These are phyloP conservation scores for Bufo bufo DNA, from an alignment of 2,113 vertebrate genomes.

Conservation along the genomic window DNA sequence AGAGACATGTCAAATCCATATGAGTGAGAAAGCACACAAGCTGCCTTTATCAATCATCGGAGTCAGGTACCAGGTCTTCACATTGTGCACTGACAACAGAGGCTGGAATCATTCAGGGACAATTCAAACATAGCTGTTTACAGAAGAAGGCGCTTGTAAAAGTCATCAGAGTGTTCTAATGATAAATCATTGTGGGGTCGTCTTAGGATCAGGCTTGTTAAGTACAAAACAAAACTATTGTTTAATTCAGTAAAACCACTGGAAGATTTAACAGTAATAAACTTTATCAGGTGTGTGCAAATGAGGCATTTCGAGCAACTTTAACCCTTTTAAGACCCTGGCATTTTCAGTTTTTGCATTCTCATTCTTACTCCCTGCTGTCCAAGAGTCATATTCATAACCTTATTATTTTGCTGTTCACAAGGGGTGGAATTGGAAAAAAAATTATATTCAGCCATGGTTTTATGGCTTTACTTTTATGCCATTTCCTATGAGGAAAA, in stretches of 20 bases:
- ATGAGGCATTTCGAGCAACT: not conserved
- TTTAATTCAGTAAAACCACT: not conserved
- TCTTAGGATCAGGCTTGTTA: not conserved
- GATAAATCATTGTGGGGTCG: not conserved
- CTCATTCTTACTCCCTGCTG: too few species aligned
- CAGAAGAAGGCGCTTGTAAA: conserved; percentile 16
- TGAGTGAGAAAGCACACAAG: not conserved
- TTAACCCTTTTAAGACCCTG: too few species aligned
- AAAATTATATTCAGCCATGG: too few species aligned
- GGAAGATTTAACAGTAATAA: not conserved
- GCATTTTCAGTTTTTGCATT: too few species aligned
- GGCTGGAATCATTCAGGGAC: not conserved
- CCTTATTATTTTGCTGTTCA: too few species aligned
- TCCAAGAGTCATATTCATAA: too few species aligned
- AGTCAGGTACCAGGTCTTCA: not conserved
- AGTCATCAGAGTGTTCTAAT: not conserved
- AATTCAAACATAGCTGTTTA: not conserved
- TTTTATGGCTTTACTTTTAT: too few species aligned
- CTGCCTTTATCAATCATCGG: not conserved
- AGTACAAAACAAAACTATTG: not conserved
- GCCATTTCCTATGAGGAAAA: too few species aligned
- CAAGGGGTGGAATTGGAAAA: too few species aligned
- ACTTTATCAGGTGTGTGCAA: not conserved
- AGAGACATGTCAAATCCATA: conserved; percentile 34
- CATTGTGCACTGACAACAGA: not conserved